Base-by-base conservation (phyloP, 2,888 invertebrate species). In the Mythimna albipuncta region DNA sequence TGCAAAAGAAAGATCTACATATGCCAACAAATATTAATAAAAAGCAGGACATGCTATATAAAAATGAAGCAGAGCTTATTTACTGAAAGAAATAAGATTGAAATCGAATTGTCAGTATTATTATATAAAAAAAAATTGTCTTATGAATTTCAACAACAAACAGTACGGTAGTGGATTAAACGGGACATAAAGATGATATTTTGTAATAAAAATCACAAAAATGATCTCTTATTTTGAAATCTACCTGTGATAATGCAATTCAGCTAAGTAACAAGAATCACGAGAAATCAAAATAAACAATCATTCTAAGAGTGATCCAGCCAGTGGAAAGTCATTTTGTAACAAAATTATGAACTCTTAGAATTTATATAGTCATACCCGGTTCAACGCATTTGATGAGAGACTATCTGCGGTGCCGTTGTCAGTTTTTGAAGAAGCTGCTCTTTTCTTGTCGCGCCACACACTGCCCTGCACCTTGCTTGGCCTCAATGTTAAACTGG, bases 301-400 rank as follows among this genome's bases (percentile, higher is more conserved):
- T 13, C 21, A 67, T 55, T 64, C 47, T 47, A 67, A 32, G 41
- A 66, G 21, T 52, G 59, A 64, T 79, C 64, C 38, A 63, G 26
- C 32, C 41, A 52, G 41, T 57, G 50, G 26, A 50, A 35, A 54
- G n/a, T 62, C 41, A 16, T 41, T n/a, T 79, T 65, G 47, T 47
- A 38, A 26, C 26, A 26, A 26, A 26, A 72, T 52, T 69, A 73
- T 50, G 21, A 74, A 64, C 67, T 69, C 58, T 59, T 61, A 72
- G 32, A 55, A 73, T 57, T 68, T 78, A 63, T 50, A 35, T 54
- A 54, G 64, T 65, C 91, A 85, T 93, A 93, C 93, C 91, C 88
- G 84, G 63, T 87, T 84, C 47, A 87, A 81, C 35, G 85, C 86
- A 77, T 81, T 86, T 52, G 90, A 86, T 32, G 87, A 82, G 67